Conservation (phyloP, 64 coral and sea anemone genomes). For the Hydrozoanthus tunicans region DNA sequence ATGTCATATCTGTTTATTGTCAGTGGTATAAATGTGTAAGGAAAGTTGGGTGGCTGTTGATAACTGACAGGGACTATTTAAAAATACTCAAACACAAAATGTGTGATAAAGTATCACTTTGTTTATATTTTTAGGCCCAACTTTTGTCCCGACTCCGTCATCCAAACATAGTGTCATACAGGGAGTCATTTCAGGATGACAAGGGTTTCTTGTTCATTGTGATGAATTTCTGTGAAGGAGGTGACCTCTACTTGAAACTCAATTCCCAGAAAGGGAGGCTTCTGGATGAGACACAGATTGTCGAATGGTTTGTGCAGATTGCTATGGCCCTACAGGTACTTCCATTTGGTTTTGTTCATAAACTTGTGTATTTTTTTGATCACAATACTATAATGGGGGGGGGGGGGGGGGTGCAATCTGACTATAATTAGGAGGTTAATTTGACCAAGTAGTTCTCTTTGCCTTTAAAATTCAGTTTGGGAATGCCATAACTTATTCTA, state of each 20-base stretch:
- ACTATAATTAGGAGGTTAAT: no score
- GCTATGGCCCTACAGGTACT: constrained; percentile 98
- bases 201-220: constrained; percentile 86
- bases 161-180: constrained; percentile 98
- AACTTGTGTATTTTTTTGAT: background rate
- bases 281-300: constrained; percentile 89
- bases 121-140: constrained; percentile 60
- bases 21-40: no score
- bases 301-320: constrained; percentile 99
- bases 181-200: constrained; percentile 94
- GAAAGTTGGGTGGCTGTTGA: no score
- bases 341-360: background rate
- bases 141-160: constrained; percentile 85
- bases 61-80: no score
- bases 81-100: no score
- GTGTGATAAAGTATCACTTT: background rate
- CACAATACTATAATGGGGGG: background rate
- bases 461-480: no score
- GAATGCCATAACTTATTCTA: no score
- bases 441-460: no score
- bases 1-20: no score
- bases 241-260: constrained; percentile 87
- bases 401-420: no score
- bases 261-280: constrained; percentile 74
- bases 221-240: constrained; percentile 99